Base-by-base conservation (phyloP, 2,113 vertebrate genomes). In the Pachyramphus minor region DNA sequence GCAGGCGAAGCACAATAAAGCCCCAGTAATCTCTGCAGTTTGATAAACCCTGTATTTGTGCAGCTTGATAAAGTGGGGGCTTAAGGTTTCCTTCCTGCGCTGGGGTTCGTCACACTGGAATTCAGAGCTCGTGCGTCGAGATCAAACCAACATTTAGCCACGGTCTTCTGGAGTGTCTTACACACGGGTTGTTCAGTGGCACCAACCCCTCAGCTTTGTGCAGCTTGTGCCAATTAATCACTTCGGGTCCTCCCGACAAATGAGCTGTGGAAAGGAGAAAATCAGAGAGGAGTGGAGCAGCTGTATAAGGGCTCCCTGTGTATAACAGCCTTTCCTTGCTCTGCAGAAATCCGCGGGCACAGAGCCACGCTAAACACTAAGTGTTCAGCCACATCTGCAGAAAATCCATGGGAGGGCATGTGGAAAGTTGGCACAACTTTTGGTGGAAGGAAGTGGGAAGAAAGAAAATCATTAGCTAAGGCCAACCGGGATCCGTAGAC, bases 381-480 rank as follows among this genome's bases (percentile, higher is more conserved):
- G 74, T 4, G 31, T 25, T 76, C 89, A 83, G 91, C 94, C 91
- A 74, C 95, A 95, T 89, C 93, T 95, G 95, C 95, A 88, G 82
- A 74, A 94, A 89, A 90, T 85, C 90, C 91, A 50, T n/a, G 91
- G 93, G 87, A 94, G 94, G 91, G 89, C 86, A 77, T 74, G 84
- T 85, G 95, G 94, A 96, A 96, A 96, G 93, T 88, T 96, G 93
- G 95, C 94, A 78, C 42, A 39, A 47, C 86, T 31, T 71, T 14
- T 56, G 87, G 75, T 77, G 93, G 95, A 89, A 96, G 96, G 90
- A 92, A 94, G 95, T 86, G 95, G 92, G 93, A 64, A 93, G 95
- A 85, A 95, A 92, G 93, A 95, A 96, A 96, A 90, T 60, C 90
- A 60, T 95, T 30, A 86, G 85, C 90, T 92, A 20, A 83, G 80